A percentile compares a stretch with the other conserved stretches of the same genome.
These are phyloP conservation scores for Drepana falcataria DNA, from an alignment of 2,888 invertebrate species.

Conservation along the genomic window DNA sequence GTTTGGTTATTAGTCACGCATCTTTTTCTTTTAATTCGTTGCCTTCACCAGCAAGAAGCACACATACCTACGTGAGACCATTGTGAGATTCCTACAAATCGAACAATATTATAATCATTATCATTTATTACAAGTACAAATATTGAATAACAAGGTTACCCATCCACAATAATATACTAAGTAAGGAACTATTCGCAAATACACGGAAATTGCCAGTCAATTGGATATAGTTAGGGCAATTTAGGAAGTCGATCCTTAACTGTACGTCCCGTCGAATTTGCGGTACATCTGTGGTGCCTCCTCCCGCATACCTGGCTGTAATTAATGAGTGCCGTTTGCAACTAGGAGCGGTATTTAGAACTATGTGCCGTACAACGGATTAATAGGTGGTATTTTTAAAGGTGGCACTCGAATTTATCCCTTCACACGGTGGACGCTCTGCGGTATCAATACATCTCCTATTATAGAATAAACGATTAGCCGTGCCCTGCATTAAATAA, in stretches of 20 bases:
- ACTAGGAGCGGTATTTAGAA: not conserved
- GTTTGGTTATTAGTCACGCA: too few species aligned
- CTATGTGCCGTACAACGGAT: not conserved
- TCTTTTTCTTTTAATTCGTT: too few species aligned
- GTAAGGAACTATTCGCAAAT: conserved; percentile 1
- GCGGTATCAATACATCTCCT: too few species aligned
- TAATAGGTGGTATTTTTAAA: not conserved
- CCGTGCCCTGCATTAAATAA: too few species aligned
- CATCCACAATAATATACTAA: not conserved
- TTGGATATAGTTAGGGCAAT: conserved; percentile 3
- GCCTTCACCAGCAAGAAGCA: too few species aligned
- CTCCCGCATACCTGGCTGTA: not conserved
- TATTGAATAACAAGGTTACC: not conserved
- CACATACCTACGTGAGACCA: too few species aligned
- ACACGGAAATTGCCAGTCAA: conserved; percentile 2
- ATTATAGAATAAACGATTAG: too few species aligned
- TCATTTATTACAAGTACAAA: not conserved
- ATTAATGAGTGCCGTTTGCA: conserved; percentile 1
- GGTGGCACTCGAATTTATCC: not conserved
- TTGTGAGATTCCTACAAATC: too few species aligned
- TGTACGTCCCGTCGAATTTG: conserved; percentile 1
- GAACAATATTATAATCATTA: too few species aligned
- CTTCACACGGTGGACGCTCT: not conserved
- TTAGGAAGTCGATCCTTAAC: conserved; percentile 3
- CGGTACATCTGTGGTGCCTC: not conserved